Evolutionary conservation across 2,888 invertebrate genomes (phyloP).

Genomic region (Machimus atricapillus): DNA sequence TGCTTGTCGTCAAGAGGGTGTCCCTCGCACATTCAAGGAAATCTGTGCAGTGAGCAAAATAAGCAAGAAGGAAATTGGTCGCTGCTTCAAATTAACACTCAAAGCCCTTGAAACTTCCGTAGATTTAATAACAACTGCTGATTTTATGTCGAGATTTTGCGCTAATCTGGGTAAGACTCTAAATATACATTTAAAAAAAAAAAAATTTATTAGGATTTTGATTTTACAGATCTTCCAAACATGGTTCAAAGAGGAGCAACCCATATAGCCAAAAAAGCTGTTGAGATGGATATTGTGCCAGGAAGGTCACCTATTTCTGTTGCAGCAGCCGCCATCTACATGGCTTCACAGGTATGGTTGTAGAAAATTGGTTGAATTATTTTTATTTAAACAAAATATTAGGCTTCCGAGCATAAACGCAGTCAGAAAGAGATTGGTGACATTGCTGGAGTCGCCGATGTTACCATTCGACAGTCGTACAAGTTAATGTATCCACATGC

Average conservation of each 20-base stretch:
- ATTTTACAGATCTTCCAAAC: slow-evolving; percentile 70
- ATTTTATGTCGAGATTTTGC: slow-evolving; percentile 99
- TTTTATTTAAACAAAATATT: slow-evolving; percentile 40
- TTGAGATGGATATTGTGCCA: slow-evolving; percentile 95
- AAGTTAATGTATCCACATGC: slow-evolving; percentile 97
- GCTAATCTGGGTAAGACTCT: slow-evolving; percentile 77
- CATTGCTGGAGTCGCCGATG: slow-evolving; percentile 97
- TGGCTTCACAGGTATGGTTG: slow-evolving; percentile 88
- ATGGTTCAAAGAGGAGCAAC: slow-evolving; percentile 94
- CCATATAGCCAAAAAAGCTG: slow-evolving; percentile 94
- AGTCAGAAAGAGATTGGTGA: slow-evolving; percentile 98
- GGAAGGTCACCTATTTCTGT: slow-evolving; percentile 98
- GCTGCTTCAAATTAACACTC: slow-evolving; percentile 96
- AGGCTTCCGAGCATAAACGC: slow-evolving; percentile 94
- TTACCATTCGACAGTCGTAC: slow-evolving; percentile 96
- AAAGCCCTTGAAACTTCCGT: slow-evolving; percentile 97
- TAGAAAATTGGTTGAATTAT: neutral
- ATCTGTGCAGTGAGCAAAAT: slow-evolving; percentile 99
- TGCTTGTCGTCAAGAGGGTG: slow-evolving; percentile 97
- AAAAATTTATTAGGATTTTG: neutral
- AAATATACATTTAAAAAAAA: neutral
- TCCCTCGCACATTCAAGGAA: slow-evolving; percentile 98
- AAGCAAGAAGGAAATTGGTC: slow-evolving; percentile 98
- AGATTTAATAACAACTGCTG: slow-evolving; percentile 96
- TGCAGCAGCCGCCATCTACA: slow-evolving; percentile 98